phyloP scores from a whole-genome alignment of 2,113 vertebrate species.

The Amazona guildingii region DNA sequence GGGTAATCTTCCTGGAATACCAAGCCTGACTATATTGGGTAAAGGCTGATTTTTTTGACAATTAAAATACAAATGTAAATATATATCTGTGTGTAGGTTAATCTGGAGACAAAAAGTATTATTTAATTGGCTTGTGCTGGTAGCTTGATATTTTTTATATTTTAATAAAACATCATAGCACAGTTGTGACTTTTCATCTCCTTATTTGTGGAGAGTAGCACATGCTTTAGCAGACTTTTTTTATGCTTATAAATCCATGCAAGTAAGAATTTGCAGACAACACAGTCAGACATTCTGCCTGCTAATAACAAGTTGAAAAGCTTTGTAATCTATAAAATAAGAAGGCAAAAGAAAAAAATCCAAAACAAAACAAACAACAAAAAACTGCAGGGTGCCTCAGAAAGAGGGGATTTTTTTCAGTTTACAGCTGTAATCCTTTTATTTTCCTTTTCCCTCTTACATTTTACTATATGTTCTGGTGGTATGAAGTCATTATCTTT shows the following conservation, averaged over 20 bases:
- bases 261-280: neutral
- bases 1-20: neutral
- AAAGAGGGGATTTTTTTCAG: neutral
- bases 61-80: neutral
- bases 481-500: neutral
- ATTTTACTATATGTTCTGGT: neutral
- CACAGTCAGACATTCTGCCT: neutral
- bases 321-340: neutral
- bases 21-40: neutral
- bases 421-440: neutral
- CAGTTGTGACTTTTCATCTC: conserved; percentile 21
- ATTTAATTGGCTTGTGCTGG: conserved; percentile 32
- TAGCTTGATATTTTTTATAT: neutral
- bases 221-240: neutral
- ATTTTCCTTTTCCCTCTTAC: neutral
- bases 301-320: neutral
- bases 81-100: neutral
- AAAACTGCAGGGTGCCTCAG: neutral
- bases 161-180: conserved; percentile 42
- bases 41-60: neutral
- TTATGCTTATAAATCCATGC: neutral
- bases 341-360: neutral
- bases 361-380: neutral
- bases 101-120: neutral
- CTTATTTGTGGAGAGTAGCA: conserved; percentile 1